Evolutionary conservation across 2,797 vertebrate genomes (phyloP).

Genomic region (Rallus crepitans): DNA sequence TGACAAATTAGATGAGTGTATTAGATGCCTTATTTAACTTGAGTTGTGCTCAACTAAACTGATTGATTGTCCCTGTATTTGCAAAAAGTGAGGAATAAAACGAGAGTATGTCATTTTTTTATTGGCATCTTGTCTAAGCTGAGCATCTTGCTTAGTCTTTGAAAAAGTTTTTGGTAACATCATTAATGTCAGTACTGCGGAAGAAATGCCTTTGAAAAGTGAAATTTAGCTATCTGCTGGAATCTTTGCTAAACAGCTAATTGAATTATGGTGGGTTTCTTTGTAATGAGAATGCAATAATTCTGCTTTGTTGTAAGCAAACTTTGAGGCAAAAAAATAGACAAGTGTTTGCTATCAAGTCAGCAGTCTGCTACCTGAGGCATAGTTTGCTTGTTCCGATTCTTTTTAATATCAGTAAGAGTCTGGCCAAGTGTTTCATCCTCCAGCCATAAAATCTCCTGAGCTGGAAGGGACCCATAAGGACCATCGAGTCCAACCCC

Average conservation of each 20-base stretch:
- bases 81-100: constrained; percentile 21
- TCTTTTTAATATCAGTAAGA: not conserved
- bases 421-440: not conserved
- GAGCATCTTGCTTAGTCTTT: constrained; percentile 32
- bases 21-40: constrained; percentile 28
- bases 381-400: not conserved
- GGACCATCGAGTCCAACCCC: no score
- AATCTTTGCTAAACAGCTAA: constrained; percentile 20
- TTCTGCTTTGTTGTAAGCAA: constrained; percentile 42
- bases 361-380: not conserved
- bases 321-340: not conserved
- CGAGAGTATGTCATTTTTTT: constrained; percentile 7
- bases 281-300: not conserved
- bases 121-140: constrained; percentile 33
- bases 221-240: constrained; percentile 33
- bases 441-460: not conserved
- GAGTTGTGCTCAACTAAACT: constrained; percentile 25
- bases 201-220: constrained; percentile 38
- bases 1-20: not conserved
- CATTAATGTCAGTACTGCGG: not conserved
- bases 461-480: no score
- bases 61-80: constrained; percentile 24
- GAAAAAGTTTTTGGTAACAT: not conserved
- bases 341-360: constrained; percentile 1
- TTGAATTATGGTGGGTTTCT: constrained; percentile 18